A percentile compares a stretch with the other conserved stretches of the same genome.
These are phyloP conservation scores for Sialis fuliginosa DNA, from an alignment of 2,888 invertebrate species.

Conservation along the genomic window DNA sequence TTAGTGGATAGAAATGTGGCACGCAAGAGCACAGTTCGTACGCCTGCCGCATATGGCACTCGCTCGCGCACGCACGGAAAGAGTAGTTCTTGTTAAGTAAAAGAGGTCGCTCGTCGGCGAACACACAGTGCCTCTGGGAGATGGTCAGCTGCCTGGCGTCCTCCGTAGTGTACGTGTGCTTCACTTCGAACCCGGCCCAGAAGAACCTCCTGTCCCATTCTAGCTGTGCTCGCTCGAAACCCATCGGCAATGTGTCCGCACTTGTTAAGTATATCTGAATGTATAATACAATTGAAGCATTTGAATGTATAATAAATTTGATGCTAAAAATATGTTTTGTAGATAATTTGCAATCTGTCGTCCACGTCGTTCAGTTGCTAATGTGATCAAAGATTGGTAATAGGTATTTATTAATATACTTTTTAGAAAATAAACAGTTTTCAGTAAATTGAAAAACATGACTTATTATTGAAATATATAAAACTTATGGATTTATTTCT, in stretches of 20 bases:
- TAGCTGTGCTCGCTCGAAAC: constrained; percentile 51
- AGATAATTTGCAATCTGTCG: no score
- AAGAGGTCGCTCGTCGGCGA: constrained; percentile 45
- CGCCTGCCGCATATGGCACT: constrained; percentile 51
- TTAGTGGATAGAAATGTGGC: constrained; percentile 48
- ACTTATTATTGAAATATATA: no score
- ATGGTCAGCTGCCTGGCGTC: constrained; percentile 50
- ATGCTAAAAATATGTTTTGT: no score
- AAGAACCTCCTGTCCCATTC: constrained; percentile 45
- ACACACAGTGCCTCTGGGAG: constrained; percentile 54
- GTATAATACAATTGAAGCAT: no score
- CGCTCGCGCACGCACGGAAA: constrained; percentile 54
- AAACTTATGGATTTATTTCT: no score
- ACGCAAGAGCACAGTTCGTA: constrained; percentile 47
- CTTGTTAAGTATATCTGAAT: constrained; percentile 43
- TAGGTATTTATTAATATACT: no score
- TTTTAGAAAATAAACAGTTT: no score
- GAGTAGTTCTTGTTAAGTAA: constrained; percentile 44
- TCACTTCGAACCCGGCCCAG: constrained; percentile 47
- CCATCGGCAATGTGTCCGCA: constrained; percentile 49
- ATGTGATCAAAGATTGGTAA: no score
- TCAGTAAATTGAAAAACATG: no score
- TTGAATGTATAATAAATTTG: no score
- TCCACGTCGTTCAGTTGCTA: no score
- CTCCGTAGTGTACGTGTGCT: constrained; percentile 59